Percentiles rank a stretch among this genome's conserved stretches.
Evolutionary conservation across 1,140 invertebrate genomes (phyloP).

Genomic region (Dreissena polymorpha): DNA sequence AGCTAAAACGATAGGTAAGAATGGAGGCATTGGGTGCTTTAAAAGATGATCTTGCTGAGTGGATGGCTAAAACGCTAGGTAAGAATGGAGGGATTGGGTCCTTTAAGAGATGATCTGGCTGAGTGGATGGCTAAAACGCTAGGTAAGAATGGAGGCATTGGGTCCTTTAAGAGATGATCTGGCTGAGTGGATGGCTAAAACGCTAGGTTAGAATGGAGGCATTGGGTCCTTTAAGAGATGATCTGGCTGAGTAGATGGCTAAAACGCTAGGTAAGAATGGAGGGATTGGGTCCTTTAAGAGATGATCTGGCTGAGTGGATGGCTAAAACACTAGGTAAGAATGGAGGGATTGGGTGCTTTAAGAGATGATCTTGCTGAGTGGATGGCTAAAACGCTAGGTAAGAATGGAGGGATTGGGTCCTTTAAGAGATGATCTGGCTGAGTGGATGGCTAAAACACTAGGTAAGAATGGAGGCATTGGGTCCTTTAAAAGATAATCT

Average conservation of each 20-base stretch:
- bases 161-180: constrained; percentile 86
- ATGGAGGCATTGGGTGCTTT: constrained; percentile 55
- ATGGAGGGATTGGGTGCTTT: constrained; percentile 55
- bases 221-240: constrained; percentile 82
- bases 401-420: constrained; percentile 79
- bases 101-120: constrained; percentile 88
- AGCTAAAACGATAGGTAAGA: constrained; percentile 83
- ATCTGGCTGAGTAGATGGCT: constrained; percentile 95
- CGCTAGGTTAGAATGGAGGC: constrained; percentile 80
- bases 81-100: constrained; percentile 79
- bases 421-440: constrained; percentile 88
- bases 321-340: constrained; percentile 83
- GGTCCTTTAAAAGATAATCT: constrained; percentile 86
- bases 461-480: constrained; percentile 80
- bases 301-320: constrained; percentile 97
- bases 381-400: constrained; percentile 85
- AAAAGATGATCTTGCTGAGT: constrained; percentile 93
- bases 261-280: constrained; percentile 80
- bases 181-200: constrained; percentile 91
- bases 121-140: constrained; percentile 89
- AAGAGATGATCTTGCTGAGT: constrained; percentile 93
- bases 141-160: constrained; percentile 80
- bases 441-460: constrained; percentile 89
- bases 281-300: constrained; percentile 61
- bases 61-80: constrained; percentile 85